Evolutionary conservation across 2,113 vertebrate genomes (phyloP).

Genomic region (Cryptoleucopteryx plumbea): DNA sequence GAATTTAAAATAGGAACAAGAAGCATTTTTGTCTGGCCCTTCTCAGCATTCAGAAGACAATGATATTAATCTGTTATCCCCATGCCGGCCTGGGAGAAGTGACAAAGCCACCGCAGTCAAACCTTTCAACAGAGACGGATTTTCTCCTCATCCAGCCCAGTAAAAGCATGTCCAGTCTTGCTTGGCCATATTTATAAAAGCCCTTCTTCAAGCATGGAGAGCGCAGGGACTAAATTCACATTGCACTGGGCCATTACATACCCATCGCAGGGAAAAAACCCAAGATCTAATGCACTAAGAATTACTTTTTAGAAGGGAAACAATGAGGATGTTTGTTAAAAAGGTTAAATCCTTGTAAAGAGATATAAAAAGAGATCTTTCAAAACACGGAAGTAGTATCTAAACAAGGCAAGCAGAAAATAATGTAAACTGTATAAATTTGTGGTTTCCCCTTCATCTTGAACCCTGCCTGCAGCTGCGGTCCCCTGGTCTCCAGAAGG

Average conservation of each 20-base stretch:
- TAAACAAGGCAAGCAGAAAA: constrained; percentile 32
- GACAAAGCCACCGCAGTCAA: neutral
- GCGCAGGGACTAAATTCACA: neutral
- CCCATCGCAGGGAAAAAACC: accelerated
- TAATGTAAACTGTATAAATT: constrained; percentile 19
- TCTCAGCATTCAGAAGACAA: constrained; percentile 12
- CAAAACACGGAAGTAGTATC: constrained; percentile 10
- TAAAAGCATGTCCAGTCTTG: neutral
- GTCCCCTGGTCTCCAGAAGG: neutral
- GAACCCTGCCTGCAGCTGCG: neutral
- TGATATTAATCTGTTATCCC: neutral
- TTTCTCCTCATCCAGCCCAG: neutral
- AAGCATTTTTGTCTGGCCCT: constrained; percentile 24
- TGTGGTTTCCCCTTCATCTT: neutral
- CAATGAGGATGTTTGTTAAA: neutral
- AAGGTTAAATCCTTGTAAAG: neutral
- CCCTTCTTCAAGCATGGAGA: neutral
- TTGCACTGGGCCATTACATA: neutral
- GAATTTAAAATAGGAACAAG: constrained; percentile 38
- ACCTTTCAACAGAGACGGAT: neutral
- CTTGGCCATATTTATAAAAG: neutral
- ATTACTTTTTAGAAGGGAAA: neutral
- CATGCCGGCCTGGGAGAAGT: neutral
- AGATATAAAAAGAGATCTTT: neutral
- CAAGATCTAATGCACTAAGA: neutral